phyloP scores from a whole-genome alignment of 2,113 vertebrate species.

The Opisthocomus hoazin region DNA sequence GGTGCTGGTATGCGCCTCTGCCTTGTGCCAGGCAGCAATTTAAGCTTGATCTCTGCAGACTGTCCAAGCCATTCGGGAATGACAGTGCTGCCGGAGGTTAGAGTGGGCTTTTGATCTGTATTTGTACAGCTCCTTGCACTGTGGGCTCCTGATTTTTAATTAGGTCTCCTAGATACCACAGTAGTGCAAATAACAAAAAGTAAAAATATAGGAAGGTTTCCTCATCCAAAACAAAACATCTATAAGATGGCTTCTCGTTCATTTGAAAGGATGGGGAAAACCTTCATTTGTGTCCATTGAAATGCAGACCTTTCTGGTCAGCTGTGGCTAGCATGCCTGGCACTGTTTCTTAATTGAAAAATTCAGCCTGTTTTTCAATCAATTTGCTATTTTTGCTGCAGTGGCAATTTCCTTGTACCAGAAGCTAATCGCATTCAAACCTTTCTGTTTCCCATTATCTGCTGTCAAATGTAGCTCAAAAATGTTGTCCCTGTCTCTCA shows the following conservation, averaged over 20 bases:
- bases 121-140: neutral
- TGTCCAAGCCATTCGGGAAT: neutral
- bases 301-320: neutral
- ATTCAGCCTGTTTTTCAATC: neutral
- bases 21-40: neutral
- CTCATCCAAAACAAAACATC: neutral
- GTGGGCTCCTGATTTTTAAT: neutral
- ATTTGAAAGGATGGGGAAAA: neutral
- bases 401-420: neutral
- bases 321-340: neutral
- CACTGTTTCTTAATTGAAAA: neutral
- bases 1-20: neutral
- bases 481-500: neutral
- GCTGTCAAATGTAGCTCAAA: neutral
- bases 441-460: neutral
- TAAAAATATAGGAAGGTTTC: neutral
- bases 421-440: neutral
- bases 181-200: slow-evolving; percentile 4
- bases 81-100: neutral
- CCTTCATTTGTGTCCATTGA: neutral
- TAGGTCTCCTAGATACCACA: neutral
- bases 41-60: neutral
- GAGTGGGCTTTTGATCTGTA: neutral
- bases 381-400: neutral
- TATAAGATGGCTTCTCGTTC: neutral